Conservation (phyloP, 2,113 vertebrate species). For the Aphyosemion australe region DNA sequence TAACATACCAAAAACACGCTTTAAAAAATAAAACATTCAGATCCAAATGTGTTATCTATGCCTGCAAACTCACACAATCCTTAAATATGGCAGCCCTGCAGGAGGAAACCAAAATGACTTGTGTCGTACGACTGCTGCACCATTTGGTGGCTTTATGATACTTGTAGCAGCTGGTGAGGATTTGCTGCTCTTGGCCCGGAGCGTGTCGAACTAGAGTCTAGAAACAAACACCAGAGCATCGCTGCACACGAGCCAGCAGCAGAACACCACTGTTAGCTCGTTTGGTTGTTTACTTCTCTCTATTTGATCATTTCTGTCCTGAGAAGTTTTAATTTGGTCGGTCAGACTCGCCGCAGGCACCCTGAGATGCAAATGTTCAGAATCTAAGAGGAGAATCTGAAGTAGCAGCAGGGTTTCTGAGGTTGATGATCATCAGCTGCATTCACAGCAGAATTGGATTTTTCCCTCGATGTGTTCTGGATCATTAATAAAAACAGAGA, state of each 20-base stretch:
- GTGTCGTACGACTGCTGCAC: no score
- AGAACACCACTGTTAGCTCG: neutral
- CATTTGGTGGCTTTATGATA: constrained; percentile 5
- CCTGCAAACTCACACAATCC: no score
- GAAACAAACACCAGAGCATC: no score
- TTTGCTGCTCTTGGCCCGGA: constrained; percentile 18
- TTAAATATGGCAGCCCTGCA: neutral
- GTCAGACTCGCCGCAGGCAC: neutral
- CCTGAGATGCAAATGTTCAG: neutral
- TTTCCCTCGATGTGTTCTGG: neutral
- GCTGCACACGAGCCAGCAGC: no score
- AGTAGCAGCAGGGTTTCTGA: neutral
- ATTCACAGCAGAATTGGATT: neutral
- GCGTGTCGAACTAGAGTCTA: neutral
- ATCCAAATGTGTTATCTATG: no score
- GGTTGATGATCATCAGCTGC: no score
- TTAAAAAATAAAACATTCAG: no score
- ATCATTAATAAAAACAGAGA: neutral
- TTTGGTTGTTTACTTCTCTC: no score
- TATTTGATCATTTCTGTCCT: neutral
- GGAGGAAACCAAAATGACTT: neutral
- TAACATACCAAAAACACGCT: no score
- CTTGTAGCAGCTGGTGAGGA: constrained; percentile 30
- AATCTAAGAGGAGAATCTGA: neutral
- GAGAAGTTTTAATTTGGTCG: neutral